Evolutionary conservation across 2,113 vertebrate species (phyloP), one percentile per base, ranked within the genome.

Genomic region (Sula dactylatra): DNA sequence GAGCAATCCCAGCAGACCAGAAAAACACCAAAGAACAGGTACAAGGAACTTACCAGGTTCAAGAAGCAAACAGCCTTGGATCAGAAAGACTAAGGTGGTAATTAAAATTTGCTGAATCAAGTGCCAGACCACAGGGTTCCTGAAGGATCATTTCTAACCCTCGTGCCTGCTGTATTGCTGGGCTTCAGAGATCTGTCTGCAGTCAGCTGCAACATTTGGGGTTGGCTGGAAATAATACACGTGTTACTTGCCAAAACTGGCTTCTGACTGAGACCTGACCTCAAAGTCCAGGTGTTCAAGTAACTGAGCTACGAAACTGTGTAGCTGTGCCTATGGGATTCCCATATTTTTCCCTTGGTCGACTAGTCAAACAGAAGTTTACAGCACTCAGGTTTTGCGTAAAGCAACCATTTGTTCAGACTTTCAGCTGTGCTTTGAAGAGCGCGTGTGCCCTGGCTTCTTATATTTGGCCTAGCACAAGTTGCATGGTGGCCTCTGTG

Each of bases 351-450:
- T 10, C 29, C 56, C 31, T 21, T 24, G 4, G 54, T n/a, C 5
- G 1, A 36, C 64, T 3, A 74, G 10, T 4, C 47, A 44, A 17
- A 4, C 0, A 5, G 8, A 77, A 72, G 18, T 34, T 77, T 13
- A 85, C 1, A 80, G 62, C 40, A 22, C 22, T 45, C 10, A 4
- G 17, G 42, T 65, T 80, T 29, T 58, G 18, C 2, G 4, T 17
- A 59, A 69, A 86, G 34, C 38, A 86, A 52, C 31, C 50, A 22
- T 10, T n/a, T 50, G 11, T 32, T 71, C 40, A 58, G 59, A 52
- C 31, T 6, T 42, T 14, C 76, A 83, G 44, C 54, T 69, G 19
- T 26, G 55, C 56, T 92, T 27, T 85, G 70, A 66, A 20, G 52
- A 44, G 9, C 3, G 4, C 11, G 5, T 0, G 5, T 31, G 16